Evolutionary conservation across 1,140 invertebrate genomes (phyloP).

Genomic region (Nephotettix cincticeps): DNA sequence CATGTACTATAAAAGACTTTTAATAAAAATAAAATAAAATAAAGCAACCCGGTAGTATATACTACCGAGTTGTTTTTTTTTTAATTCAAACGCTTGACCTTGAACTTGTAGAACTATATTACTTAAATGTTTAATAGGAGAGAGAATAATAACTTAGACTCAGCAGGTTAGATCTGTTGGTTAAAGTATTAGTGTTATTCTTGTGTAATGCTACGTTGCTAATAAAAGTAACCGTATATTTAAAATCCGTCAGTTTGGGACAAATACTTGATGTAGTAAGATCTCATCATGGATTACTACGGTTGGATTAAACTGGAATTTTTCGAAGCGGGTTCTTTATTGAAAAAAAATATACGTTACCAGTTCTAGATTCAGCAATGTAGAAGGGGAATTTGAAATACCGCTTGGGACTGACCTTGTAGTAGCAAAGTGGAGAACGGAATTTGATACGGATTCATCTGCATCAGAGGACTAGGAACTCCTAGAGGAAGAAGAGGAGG

Average conservation of each 20-base stretch:
- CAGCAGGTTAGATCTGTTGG: not conserved
- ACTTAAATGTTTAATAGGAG: not conserved
- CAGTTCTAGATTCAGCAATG: too few species aligned
- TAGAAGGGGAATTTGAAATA: not conserved
- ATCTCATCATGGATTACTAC: too few species aligned
- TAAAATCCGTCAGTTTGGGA: not conserved
- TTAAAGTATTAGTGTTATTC: not conserved
- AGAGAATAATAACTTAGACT: not conserved
- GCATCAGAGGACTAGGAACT: too few species aligned
- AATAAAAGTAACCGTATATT: too few species aligned
- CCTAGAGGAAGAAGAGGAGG: too few species aligned
- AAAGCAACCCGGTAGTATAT: too few species aligned
- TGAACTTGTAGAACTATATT: not conserved
- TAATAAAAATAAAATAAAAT: not conserved
- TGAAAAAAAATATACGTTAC: not conserved
- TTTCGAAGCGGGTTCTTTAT: not conserved
- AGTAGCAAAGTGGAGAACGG: too few species aligned
- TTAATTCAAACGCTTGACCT: not conserved
- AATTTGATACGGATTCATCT: too few species aligned
- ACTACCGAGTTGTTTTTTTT: too few species aligned
- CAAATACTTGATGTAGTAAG: not conserved
- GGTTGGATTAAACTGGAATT: too few species aligned
- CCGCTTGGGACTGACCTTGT: too few species aligned
- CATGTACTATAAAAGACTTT: not conserved
- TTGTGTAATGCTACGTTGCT: not conserved